Percentiles rank a stretch among this genome's conserved stretches.
Conservation (phyloP, 2,888 invertebrate genomes). For the Seira sanloemensis region DNA sequence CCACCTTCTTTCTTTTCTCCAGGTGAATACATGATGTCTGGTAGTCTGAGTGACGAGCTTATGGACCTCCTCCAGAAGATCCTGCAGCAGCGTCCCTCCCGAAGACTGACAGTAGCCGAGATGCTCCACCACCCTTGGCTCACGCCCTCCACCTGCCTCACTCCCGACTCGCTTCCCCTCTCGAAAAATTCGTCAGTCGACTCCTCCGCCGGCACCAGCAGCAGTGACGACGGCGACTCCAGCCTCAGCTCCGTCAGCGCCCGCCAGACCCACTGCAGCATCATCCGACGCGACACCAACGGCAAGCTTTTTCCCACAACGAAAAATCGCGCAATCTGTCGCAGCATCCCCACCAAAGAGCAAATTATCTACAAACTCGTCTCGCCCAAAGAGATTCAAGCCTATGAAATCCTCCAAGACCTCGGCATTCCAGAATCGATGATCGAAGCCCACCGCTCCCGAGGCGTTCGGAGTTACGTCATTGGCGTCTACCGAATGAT, state of each 20-base stretch:
- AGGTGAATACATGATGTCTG: constrained; percentile 66
- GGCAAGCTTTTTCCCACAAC: constrained; percentile 54
- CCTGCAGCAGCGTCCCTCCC: constrained; percentile 62
- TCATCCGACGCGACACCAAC: constrained; percentile 57
- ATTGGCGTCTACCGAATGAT: constrained; percentile 85
- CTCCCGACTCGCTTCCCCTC: too few relatives aligned
- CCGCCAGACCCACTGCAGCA: constrained; percentile 42
- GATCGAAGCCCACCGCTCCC: constrained; percentile 78
- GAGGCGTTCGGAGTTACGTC: constrained; percentile 81
- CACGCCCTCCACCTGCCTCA: too few relatives aligned
- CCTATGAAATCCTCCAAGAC: constrained; percentile 78
- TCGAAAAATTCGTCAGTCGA: background rate
- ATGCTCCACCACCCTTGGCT: constrained; percentile 69
- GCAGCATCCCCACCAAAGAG: constrained; percentile 62
- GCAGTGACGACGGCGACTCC: constrained; percentile 12
- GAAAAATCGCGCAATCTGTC: constrained; percentile 50
- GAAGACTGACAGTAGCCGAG: constrained; percentile 58
- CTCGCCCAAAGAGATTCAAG: constrained; percentile 77
- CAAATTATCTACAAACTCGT: constrained; percentile 61
- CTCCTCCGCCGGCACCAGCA: background rate
- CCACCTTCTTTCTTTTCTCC: background rate
- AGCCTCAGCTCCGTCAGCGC: constrained; percentile 13
- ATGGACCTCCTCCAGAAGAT: constrained; percentile 58
- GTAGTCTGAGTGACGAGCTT: constrained; percentile 50
- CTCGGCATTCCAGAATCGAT: constrained; percentile 81